Conservation (phyloP, 2,888 invertebrate species). For the Gisinianus flammeolus region DNA sequence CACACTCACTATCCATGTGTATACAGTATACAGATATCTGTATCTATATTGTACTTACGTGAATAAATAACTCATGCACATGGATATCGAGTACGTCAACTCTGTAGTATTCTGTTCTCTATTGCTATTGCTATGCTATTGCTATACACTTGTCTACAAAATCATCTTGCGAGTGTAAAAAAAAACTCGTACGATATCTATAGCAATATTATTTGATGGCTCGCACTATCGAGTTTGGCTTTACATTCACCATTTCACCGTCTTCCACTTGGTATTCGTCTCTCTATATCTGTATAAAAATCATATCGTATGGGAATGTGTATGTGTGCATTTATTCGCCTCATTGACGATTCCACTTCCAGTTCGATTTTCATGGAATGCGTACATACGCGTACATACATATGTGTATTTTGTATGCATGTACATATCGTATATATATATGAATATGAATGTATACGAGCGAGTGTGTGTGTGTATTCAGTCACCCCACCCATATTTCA, state of each 20-base stretch:
- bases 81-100: background rate
- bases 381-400: too few relatives aligned
- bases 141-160: background rate
- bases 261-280: too few relatives aligned
- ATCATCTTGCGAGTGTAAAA: background rate
- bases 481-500: constrained; percentile 52
- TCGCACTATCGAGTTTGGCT: too few relatives aligned
- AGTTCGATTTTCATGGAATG: background rate
- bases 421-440: background rate
- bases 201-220: too few relatives aligned
- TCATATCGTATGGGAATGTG: background rate
- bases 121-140: background rate
- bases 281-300: background rate
- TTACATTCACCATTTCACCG: too few relatives aligned
- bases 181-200: background rate
- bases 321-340: constrained; percentile 13
- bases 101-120: background rate
- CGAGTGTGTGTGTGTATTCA: background rate
- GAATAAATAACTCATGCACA: background rate
- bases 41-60: too few relatives aligned
- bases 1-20: background rate
- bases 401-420: too few relatives aligned
- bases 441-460: constrained; percentile 9
- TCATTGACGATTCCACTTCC: constrained; percentile 27
- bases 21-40: too few relatives aligned